Conservation (phyloP, 2,797 vertebrate genomes). For the Aulostomus chinensis region DNA sequence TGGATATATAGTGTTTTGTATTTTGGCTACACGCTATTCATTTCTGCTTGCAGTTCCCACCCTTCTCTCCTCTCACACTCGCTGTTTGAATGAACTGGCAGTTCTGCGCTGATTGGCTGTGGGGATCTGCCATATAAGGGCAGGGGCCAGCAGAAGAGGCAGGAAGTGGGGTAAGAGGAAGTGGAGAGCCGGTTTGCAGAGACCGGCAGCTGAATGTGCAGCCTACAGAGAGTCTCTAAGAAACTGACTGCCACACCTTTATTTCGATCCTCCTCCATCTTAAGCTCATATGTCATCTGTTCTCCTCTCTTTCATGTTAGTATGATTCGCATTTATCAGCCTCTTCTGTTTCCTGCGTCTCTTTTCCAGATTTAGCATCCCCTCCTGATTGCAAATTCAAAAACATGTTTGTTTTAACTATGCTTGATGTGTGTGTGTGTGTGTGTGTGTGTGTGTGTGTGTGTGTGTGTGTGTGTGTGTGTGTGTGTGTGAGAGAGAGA, state of each 20-base stretch:
- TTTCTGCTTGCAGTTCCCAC: constrained; percentile 72
- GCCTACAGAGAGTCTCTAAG: constrained; percentile 43
- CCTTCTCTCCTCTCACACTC: constrained; percentile 59
- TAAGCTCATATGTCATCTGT: constrained; percentile 3
- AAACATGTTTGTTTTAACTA: too few relatives aligned
- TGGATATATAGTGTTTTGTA: constrained; percentile 48
- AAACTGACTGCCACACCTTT: constrained; percentile 59
- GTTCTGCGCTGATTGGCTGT: constrained; percentile 63
- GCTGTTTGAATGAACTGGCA: constrained; percentile 71
- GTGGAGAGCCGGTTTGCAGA: constrained; percentile 57
- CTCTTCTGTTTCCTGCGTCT: too few relatives aligned
- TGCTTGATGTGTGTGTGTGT: too few relatives aligned
- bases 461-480: too few relatives aligned
- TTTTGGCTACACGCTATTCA: constrained; percentile 34
- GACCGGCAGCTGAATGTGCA: constrained; percentile 57
- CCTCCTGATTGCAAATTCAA: too few relatives aligned
- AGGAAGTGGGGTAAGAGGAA: constrained; percentile 76
- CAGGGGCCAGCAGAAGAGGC: constrained; percentile 66
- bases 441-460: too few relatives aligned
- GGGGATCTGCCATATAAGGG: constrained; percentile 73
- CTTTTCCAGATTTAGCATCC: too few relatives aligned
- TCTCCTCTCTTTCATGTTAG: neutral
- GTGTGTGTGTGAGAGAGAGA: too few relatives aligned
- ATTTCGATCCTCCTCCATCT: constrained; percentile 4
- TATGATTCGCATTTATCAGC: constrained; percentile 10